Conservation (phyloP, 2,797 vertebrate genomes). For the Poecile montanus region DNA sequence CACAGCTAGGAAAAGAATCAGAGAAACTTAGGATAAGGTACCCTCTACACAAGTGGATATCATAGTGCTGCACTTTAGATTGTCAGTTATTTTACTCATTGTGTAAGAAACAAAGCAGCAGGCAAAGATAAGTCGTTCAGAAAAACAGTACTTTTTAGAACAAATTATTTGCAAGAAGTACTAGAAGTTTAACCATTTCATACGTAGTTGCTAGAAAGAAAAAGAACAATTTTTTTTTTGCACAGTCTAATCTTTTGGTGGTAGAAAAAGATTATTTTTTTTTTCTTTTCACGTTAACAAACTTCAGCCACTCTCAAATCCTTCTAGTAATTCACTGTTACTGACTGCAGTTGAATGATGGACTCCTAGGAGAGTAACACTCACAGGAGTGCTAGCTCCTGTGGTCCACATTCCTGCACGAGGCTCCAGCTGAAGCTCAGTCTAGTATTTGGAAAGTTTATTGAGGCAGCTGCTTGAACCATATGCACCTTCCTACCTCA, state of each 20-base stretch:
- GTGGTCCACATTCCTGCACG: neutral
- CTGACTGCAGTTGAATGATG: neutral
- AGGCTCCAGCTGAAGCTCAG: neutral
- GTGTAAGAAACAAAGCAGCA: neutral
- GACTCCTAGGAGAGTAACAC: neutral
- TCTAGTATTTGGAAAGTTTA: neutral
- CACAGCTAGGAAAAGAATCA: neutral
- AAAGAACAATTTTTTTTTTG: neutral
- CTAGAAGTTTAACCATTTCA: neutral
- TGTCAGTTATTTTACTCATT: neutral
- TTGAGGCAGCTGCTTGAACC: neutral
- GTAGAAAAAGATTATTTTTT: neutral
- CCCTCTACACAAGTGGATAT: neutral
- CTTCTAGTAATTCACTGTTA: neutral
- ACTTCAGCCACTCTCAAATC: neutral
- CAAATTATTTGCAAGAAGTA: neutral
- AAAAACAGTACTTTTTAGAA: neutral
- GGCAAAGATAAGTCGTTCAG: neutral
- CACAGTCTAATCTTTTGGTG: neutral
- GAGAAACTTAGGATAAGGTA: neutral
- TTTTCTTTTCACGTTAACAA: neutral
- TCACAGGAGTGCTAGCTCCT: neutral
- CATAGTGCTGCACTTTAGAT: fast-evolving
- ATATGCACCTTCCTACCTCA: neutral
- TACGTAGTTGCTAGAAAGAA: neutral